Evolutionary conservation across 2,113 vertebrate genomes (phyloP).

Genomic region (Smithornis capensis): DNA sequence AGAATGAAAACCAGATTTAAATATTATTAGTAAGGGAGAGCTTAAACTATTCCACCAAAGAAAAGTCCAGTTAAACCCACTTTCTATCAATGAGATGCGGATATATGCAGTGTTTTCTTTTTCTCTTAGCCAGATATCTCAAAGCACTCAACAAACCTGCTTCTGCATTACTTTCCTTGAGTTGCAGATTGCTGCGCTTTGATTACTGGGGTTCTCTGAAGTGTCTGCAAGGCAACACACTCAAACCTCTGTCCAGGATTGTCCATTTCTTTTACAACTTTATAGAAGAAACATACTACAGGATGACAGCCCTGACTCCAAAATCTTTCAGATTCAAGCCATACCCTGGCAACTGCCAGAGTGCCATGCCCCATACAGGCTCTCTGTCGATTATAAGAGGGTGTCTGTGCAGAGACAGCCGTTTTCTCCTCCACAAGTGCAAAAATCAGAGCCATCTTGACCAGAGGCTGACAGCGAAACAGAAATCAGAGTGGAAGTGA

Average conservation of each 20-base stretch:
- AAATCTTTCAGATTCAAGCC: neutral
- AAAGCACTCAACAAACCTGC: neutral
- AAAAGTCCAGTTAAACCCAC: neutral
- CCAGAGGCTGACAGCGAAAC: neutral
- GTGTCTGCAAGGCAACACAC: neutral
- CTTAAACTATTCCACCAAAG: neutral
- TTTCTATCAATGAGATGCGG: neutral
- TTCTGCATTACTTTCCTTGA: neutral
- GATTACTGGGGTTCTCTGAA: neutral
- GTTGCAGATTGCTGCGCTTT: neutral
- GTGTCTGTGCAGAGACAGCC: neutral
- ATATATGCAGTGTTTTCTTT: neutral
- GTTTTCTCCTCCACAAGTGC: neutral
- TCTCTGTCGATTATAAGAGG: neutral
- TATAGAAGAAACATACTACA: neutral
- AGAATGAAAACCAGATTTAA: neutral
- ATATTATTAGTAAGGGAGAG: neutral
- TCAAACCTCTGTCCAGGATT: neutral
- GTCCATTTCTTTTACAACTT: neutral
- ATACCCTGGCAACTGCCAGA: neutral
- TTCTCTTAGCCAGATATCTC: neutral
- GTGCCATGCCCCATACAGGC: neutral
- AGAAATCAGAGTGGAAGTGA: neutral
- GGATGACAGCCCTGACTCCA: neutral
- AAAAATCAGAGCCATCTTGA: neutral